phyloP scores from a whole-genome alignment of 2,797 vertebrate genomes.

The Sebastes oblongus region DNA sequence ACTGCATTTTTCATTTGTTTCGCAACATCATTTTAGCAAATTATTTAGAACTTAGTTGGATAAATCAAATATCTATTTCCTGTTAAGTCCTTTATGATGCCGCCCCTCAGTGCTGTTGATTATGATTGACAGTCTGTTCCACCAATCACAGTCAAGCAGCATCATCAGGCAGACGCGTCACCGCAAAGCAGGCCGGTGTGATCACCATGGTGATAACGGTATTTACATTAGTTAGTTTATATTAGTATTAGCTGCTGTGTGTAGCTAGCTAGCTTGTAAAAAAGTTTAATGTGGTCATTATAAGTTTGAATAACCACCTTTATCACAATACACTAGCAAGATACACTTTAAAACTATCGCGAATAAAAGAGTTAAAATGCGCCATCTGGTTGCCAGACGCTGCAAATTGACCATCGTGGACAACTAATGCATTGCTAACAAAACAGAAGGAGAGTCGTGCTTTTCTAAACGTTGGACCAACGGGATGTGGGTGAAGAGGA shows the following conservation, averaged over 20 bases:
- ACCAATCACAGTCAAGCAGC: constrained; percentile 7
- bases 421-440: neutral
- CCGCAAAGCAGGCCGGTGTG: too few relatives aligned
- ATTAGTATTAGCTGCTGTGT: neutral
- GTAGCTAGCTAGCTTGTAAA: neutral
- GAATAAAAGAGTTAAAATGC: neutral
- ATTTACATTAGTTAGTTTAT: neutral
- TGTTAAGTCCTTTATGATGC: neutral
- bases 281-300: neutral
- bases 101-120: neutral
- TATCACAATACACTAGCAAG: neutral
- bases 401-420: neutral
- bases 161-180: neutral
- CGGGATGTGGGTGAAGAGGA: neutral
- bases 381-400: neutral
- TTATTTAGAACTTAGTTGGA: neutral
- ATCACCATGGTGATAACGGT: neutral
- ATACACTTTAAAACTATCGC: neutral
- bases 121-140: neutral
- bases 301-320: neutral
- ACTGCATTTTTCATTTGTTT: neutral
- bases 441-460: neutral
- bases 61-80: neutral
- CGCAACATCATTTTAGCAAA: neutral
- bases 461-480: neutral